phyloP scores from a whole-genome alignment of 2,888 invertebrate species.

The Stenchaetothrips biformis region DNA sequence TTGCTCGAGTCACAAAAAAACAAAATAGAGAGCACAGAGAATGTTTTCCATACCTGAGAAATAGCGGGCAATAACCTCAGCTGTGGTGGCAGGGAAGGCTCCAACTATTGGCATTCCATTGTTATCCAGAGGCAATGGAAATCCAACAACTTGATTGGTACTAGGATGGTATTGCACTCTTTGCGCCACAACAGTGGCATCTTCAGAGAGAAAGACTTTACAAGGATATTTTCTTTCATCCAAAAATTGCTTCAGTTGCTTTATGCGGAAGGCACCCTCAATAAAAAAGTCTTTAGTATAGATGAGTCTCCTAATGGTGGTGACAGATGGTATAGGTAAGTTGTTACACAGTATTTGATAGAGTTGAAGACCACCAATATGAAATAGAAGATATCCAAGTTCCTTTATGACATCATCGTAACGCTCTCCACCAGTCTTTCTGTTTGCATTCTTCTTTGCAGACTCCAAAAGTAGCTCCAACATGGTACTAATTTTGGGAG shows the following conservation, averaged over 20 bases:
- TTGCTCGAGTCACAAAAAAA: no score
- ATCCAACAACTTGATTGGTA: conserved; percentile 27
- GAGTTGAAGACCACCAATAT: conserved; percentile 26
- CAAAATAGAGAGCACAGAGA: no score
- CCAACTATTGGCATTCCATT: conserved; percentile 32
- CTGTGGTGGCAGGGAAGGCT: conserved; percentile 31
- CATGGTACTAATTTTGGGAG: background rate
- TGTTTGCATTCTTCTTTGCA: conserved; percentile 3
- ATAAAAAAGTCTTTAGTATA: background rate
- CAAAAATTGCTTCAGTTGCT: conserved; percentile 12
- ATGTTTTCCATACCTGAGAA: no score
- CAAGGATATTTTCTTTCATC: conserved; percentile 27
- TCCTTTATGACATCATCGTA: conserved; percentile 28
- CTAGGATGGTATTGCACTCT: conserved; percentile 28
- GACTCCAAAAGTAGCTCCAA: background rate
- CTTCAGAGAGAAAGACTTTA: conserved; percentile 25
- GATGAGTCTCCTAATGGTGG: background rate
- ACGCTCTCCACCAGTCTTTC: background rate
- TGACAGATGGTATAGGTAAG: conserved; percentile 14
- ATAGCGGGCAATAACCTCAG: conserved; percentile 28
- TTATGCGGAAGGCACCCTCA: conserved; percentile 28
- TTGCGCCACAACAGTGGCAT: conserved; percentile 27
- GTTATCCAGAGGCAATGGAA: conserved; percentile 25
- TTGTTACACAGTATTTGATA: conserved; percentile 23
- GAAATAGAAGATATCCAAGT: conserved; percentile 25